A percentile compares a stretch with the other conserved stretches of the same genome.
Evolutionary conservation across 1,140 invertebrate genomes (phyloP).

Genomic region (Zaprionus capensis): DNA sequence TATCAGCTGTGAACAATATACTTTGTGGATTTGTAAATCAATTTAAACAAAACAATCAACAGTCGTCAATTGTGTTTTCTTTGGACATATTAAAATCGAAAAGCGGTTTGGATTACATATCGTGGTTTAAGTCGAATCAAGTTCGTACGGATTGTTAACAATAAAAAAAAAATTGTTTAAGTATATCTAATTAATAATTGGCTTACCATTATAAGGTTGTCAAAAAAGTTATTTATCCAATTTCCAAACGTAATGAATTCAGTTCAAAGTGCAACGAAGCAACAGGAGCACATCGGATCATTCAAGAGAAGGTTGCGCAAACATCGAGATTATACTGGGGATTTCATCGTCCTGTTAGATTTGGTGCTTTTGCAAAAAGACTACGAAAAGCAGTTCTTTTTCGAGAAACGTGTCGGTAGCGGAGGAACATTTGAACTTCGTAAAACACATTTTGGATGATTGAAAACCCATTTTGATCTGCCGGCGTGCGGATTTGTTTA

Average conservation of each 20-base stretch:
- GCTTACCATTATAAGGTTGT: conserved; percentile 20
- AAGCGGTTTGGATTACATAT: not conserved
- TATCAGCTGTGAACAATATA: not conserved
- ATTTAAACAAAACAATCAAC: not conserved
- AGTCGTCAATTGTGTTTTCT: not conserved
- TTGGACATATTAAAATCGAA: not conserved
- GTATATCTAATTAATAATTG: conserved; percentile 4
- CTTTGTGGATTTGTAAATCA: not conserved
- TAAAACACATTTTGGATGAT: conserved; percentile 60
- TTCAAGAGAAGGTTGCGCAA: conserved; percentile 62
- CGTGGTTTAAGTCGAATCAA: not conserved
- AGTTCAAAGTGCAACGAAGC: conserved; percentile 57
- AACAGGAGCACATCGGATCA: conserved; percentile 59
- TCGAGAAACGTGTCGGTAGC: conserved; percentile 74
- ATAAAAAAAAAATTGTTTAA: not conserved
- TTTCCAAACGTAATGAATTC: conserved; percentile 74
- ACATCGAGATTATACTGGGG: conserved; percentile 25
- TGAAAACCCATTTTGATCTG: conserved; percentile 8
- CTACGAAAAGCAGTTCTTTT: conserved; percentile 74
- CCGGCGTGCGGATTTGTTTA: not conserved
- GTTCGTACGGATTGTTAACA: not conserved
- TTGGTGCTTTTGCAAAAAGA: conserved; percentile 69
- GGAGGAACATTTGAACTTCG: conserved; percentile 47
- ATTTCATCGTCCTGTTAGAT: conserved; percentile 11
- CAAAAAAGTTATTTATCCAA: conserved; percentile 34